Evolutionary conservation across 2,113 vertebrate species (phyloP).

Genomic region (Probosciger aterrimus): DNA sequence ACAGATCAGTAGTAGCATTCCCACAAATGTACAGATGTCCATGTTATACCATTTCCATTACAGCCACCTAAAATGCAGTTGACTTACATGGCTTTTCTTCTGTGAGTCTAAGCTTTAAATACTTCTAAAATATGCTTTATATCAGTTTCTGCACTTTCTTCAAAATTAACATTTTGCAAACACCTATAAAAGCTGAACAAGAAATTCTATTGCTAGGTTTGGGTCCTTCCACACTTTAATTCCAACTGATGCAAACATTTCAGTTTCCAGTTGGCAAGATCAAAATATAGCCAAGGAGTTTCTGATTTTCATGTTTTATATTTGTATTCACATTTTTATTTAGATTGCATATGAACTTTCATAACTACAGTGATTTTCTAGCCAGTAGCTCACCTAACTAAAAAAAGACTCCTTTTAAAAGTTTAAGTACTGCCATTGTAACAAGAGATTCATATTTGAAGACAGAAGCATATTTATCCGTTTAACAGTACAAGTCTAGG

Average conservation of each 20-base stretch:
- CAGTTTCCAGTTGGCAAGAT: not conserved
- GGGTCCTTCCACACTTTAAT: not conserved
- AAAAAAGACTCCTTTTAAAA: not conserved
- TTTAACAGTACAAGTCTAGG: not conserved
- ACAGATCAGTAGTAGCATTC: not conserved
- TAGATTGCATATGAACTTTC: not conserved
- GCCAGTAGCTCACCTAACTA: not conserved
- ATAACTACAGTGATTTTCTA: not conserved
- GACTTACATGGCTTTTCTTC: not conserved
- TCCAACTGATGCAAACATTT: not conserved
- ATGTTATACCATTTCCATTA: not conserved
- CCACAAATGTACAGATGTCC: not conserved
- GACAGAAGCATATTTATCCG: not conserved
- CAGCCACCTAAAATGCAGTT: not conserved
- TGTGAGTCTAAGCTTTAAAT: not conserved
- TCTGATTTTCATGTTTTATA: not conserved
- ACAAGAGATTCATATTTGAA: not conserved
- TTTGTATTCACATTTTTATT: not conserved
- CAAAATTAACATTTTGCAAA: not conserved
- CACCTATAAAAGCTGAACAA: not conserved
- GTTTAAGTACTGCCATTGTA: not conserved
- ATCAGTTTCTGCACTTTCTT: not conserved
- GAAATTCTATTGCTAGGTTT: not conserved
- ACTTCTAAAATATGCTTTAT: not conserved
- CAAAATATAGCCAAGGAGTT: not conserved